Evolutionary conservation across 1,140 invertebrate species (phyloP).

Genomic region (Centruroides sculpturatus): DNA sequence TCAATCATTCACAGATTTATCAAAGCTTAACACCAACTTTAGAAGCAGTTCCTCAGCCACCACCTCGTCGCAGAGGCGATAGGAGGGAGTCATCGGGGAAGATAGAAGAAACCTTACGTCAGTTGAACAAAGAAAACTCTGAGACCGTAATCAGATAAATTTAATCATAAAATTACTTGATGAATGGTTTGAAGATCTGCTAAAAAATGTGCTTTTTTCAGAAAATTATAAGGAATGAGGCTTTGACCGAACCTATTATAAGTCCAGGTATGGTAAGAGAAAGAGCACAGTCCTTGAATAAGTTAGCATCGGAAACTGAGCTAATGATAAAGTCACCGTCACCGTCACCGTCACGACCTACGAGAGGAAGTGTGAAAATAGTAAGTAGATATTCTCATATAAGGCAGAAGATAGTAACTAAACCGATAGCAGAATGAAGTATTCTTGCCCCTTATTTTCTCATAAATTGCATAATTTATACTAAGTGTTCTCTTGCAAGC

Average conservation of each 20-base stretch:
- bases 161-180: no score
- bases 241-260: constrained; percentile 14
- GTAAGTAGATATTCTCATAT: no score
- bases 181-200: no score
- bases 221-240: constrained; percentile 10
- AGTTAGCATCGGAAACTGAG: constrained; percentile 66
- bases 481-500: no score
- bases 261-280: constrained; percentile 54
- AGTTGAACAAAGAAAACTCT: constrained; percentile 3
- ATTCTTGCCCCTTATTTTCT: no score
- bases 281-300: constrained; percentile 78
- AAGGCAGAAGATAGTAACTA: no score
- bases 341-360: no score
- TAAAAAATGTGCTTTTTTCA: not conserved
- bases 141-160: no score
- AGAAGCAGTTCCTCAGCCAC: constrained; percentile 35
- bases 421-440: no score
- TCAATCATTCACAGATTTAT: no score
- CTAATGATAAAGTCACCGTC: constrained; percentile 16
- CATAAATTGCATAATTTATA: no score
- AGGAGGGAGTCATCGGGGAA: constrained; percentile 19
- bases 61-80: constrained; percentile 36
- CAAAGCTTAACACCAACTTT: not conserved
- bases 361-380: no score
- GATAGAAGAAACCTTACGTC: constrained; percentile 6